These are phyloP conservation scores for Trichopria drosophilae DNA, from an alignment of 2,888 invertebrate species.

Conservation along the genomic window DNA sequence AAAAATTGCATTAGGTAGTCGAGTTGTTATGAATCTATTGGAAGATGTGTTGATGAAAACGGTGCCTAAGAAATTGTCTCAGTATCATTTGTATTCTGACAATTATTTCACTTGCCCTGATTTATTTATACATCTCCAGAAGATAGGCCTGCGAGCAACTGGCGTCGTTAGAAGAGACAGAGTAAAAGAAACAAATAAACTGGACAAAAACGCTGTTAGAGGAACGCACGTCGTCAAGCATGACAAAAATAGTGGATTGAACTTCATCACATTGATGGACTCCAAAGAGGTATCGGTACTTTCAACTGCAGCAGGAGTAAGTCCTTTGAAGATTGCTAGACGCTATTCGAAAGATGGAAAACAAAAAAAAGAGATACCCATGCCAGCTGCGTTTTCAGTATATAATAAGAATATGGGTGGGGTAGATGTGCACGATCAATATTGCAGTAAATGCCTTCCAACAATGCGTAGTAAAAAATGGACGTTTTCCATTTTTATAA, in stretches of 20 bases:
- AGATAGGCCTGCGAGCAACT: slow-evolving; percentile 11
- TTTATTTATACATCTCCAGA: slow-evolving; percentile 14
- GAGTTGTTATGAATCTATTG: slow-evolving; percentile 4
- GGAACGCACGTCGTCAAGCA: slow-evolving; percentile 12
- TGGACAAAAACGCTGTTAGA: slow-evolving; percentile 18
- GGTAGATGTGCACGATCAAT: slow-evolving; percentile 11
- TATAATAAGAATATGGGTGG: slow-evolving; percentile 19
- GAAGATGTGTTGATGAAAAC: slow-evolving; percentile 1
- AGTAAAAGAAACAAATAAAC: slow-evolving; percentile 12
- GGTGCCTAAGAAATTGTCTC: neutral
- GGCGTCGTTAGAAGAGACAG: slow-evolving; percentile 10
- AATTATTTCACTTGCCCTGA: slow-evolving; percentile 12
- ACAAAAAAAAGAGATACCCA: slow-evolving; percentile 7
- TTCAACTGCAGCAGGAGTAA: slow-evolving; percentile 17
- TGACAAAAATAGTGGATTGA: slow-evolving; percentile 16
- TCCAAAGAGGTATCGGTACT: no score
- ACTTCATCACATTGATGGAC: no score
- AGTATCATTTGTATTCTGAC: slow-evolving; percentile 20
- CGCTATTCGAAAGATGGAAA: slow-evolving; percentile 12
- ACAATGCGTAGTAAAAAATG: slow-evolving; percentile 9
- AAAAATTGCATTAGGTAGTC: slow-evolving; percentile 10
- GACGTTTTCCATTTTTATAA: slow-evolving; percentile 10
- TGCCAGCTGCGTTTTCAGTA: slow-evolving; percentile 8
- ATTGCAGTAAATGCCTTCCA: slow-evolving; percentile 10
- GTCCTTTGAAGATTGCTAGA: slow-evolving; percentile 2